Conservation (phyloP, 2,113 vertebrate species). For the Apaloderma vittatum region DNA sequence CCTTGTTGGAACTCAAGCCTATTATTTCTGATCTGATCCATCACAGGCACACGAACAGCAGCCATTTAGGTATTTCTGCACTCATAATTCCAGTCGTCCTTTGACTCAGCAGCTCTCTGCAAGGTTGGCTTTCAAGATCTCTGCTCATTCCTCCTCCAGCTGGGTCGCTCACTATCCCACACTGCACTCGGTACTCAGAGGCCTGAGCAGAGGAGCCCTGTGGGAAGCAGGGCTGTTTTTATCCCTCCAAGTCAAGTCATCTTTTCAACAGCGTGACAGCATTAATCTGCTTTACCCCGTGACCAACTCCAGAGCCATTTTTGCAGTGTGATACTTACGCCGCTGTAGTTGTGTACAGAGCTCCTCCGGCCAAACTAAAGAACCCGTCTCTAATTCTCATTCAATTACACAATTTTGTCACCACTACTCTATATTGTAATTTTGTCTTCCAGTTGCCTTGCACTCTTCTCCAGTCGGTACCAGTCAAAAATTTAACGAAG, state of each 20-base stretch:
- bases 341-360: neutral
- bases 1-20: neutral
- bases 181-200: neutral
- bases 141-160: neutral
- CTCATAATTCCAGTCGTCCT: neutral
- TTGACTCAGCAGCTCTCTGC: neutral
- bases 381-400: neutral
- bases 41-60: neutral
- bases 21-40: neutral
- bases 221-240: fast-evolving
- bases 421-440: neutral
- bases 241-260: neutral
- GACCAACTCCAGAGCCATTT: neutral
- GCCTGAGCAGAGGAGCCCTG: neutral
- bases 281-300: neutral
- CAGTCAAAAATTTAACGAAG: neutral
- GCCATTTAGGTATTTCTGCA: neutral
- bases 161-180: neutral
- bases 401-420: neutral
- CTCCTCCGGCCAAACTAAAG: neutral
- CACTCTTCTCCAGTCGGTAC: neutral
- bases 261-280: neutral
- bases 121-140: neutral
- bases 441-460: neutral
- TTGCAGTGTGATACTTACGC: fast-evolving